Percentiles rank a stretch among this genome's conserved stretches.
Conservation (phyloP, 2,888 invertebrate species). For the Drosophila histrio region DNA sequence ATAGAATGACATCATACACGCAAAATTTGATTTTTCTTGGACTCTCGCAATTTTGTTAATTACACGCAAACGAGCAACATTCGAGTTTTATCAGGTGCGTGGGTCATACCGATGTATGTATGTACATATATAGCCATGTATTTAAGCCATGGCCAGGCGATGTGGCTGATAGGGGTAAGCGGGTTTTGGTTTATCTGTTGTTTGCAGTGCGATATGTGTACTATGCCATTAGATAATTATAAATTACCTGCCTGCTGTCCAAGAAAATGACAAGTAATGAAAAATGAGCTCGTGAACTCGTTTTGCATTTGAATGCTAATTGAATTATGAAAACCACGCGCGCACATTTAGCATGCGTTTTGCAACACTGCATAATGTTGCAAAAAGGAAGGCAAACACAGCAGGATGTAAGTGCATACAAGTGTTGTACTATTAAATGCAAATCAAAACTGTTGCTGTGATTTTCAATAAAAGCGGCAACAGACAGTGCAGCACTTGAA, state of each 20-base stretch:
- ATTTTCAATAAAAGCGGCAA: constrained; percentile 12
- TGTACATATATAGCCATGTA: background rate
- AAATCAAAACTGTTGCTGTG: constrained; percentile 36
- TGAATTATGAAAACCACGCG: constrained; percentile 47
- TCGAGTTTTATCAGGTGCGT: constrained; percentile 58
- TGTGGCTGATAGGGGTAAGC: background rate
- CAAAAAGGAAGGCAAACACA: constrained; percentile 15
- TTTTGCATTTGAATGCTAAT: constrained; percentile 49
- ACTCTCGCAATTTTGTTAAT: constrained; percentile 61
- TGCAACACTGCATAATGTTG: constrained; percentile 55
- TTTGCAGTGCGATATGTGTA: constrained; percentile 64
- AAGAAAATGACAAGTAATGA: constrained; percentile 11
- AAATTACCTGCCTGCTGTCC: constrained; percentile 11
- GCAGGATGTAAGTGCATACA: constrained; percentile 32
- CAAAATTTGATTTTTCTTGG: constrained; percentile 42
- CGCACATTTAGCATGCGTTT: constrained; percentile 36
- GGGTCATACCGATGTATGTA: constrained; percentile 20
- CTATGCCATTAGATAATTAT: constrained; percentile 58
- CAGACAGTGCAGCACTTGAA: constrained; percentile 40
- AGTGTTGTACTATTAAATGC: constrained; percentile 1
- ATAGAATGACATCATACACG: constrained; percentile 60
- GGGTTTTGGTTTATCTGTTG: constrained; percentile 63
- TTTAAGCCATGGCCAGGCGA: background rate
- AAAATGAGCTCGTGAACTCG: constrained; percentile 38
- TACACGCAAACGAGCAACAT: constrained; percentile 38